phyloP scores from a whole-genome alignment of 1,140 invertebrate genomes.

The Ceratosolen solmsi region DNA sequence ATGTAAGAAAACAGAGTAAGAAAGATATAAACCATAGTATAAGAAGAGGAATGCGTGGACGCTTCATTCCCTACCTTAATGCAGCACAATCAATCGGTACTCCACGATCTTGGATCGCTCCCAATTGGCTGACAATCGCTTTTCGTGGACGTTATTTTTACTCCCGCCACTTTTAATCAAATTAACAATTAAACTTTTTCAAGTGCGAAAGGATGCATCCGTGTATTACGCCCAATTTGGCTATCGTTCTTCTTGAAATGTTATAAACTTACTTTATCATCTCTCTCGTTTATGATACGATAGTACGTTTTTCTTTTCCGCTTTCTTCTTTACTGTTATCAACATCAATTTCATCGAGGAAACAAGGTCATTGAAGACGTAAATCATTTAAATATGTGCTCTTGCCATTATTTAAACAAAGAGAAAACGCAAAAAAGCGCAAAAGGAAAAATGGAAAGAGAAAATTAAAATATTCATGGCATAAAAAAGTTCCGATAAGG shows the following conservation, averaged over 20 bases:
- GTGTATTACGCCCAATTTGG: neutral
- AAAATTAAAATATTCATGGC: too few species aligned
- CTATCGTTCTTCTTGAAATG: neutral
- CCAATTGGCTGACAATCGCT: slow-evolving; percentile 62
- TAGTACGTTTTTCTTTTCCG: too few species aligned
- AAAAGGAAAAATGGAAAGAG: neutral
- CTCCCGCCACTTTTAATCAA: slow-evolving; percentile 48
- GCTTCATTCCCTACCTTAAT: slow-evolving; percentile 56
- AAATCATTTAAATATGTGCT: too few species aligned
- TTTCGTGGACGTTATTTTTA: slow-evolving; percentile 42
- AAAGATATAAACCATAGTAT: too few species aligned
- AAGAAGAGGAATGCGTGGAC: slow-evolving; percentile 34
- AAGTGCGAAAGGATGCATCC: neutral
- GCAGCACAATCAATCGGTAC: slow-evolving; percentile 59
- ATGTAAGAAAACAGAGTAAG: too few species aligned
- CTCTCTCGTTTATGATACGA: too few species aligned
- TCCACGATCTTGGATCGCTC: slow-evolving; percentile 60
- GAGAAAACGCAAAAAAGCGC: neutral
- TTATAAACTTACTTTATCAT: neutral
- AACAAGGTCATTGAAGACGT: too few species aligned
- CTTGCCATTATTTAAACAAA: too few species aligned
- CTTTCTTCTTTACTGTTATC: too few species aligned
- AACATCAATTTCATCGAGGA: too few species aligned
- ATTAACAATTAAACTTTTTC: slow-evolving; percentile 24
- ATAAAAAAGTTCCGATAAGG: too few species aligned